Evolutionary conservation across 1,140 invertebrate genomes (phyloP).

Genomic region (Eulimnadia texana): DNA sequence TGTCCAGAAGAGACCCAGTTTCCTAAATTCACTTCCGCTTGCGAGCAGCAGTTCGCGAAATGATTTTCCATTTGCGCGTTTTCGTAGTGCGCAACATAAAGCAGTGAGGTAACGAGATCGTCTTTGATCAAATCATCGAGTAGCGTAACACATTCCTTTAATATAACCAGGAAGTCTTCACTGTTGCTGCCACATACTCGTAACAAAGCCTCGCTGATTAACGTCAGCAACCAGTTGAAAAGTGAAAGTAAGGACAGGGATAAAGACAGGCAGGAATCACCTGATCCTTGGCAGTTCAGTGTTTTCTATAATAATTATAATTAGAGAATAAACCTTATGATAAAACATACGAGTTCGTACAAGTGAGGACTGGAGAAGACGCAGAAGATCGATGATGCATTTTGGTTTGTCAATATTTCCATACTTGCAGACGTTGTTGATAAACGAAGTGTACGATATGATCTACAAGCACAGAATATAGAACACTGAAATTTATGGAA

Average conservation of each 20-base stretch:
- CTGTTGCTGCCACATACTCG: constrained; percentile 22
- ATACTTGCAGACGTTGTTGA: constrained; percentile 76
- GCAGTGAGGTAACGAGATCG: constrained; percentile 62
- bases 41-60: background rate
- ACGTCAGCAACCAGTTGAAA: constrained; percentile 66
- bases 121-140: constrained; percentile 52
- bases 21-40: background rate
- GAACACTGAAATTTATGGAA: background rate
- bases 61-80: constrained; percentile 25
- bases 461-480: constrained; percentile 34
- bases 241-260: constrained; percentile 57
- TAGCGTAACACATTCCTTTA: constrained; percentile 51
- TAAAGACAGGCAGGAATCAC: constrained; percentile 61
- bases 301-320: constrained; percentile 33
- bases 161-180: constrained; percentile 40
- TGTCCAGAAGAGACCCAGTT: background rate
- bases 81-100: constrained; percentile 63
- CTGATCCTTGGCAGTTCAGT: constrained; percentile 53
- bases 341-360: constrained; percentile 12
- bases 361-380: constrained; percentile 26
- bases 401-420: constrained; percentile 75
- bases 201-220: constrained; percentile 26
- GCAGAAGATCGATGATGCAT: constrained; percentile 69
- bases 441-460: constrained; percentile 74
- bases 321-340: constrained; percentile 13